Evolutionary conservation across 2,113 vertebrate genomes (phyloP), one percentile per base, ranked within the genome.

Genomic region (Dicerorhinus sumatrensis): DNA sequence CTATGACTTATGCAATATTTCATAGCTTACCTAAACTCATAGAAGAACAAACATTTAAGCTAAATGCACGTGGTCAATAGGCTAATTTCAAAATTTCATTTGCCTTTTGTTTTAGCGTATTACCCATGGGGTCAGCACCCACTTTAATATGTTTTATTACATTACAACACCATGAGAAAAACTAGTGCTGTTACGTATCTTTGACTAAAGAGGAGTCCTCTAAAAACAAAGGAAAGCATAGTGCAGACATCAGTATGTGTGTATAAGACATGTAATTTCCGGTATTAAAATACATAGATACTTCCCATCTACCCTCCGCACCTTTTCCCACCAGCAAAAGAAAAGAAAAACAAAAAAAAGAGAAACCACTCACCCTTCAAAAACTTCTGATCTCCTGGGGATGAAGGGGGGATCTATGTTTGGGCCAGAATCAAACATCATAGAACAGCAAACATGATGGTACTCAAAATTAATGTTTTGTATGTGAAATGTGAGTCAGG

Each of bases 361-460:
- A 7, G 21, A 23, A 42, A 42, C 42, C 3, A 42, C 42, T 42
- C 48, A 10, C 48, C 11, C 48, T 13, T 11, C 48, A 51, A 11
- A 51, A 51, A 51, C 48, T 51, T 51, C 48, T 6, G 5, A 8
- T 8, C 9, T 31, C 17, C 62, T 54, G 3, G 3, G 56, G 14
- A 16, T n/a, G 3, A 69, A 46, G 25, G 5, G 54, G 7, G 21
- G 27, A 5, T 17, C 27, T 25, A 9, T 23, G 11, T 77, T n/a
- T 77, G 16, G 11, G 17, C 27, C 21, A 67, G 69, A 76, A 82
- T 31, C 27, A n/a, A 69, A 42, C 33, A 39, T 3, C 2, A 8
- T 1, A 58, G 29, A 23, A n/a, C 6, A 29, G 12, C 23, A 77
- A 18, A 17, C 13, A 14, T 0, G 2, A 33, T 13, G 16, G 16